phyloP scores from a whole-genome alignment of 2,888 invertebrate species.

The Craniophora ligustri region DNA sequence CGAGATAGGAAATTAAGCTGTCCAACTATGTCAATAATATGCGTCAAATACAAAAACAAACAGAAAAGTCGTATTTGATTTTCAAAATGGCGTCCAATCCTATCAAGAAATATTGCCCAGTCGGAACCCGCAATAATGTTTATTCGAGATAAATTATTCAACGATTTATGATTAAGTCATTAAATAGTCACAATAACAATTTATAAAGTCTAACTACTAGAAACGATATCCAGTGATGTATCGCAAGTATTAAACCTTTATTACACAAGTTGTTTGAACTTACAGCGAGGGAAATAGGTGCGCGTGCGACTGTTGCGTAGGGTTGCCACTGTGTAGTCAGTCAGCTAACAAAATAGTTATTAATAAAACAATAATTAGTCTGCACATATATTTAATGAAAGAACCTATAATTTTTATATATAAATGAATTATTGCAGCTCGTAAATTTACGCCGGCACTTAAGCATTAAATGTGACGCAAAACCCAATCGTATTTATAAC shows the following conservation, averaged over 20 bases:
- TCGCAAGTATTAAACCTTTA: slow-evolving; percentile 31
- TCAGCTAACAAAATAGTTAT: too few relatives aligned
- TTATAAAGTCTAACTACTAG: slow-evolving; percentile 8
- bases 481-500: too few relatives aligned
- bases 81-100: slow-evolving; percentile 3
- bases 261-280: slow-evolving; percentile 26
- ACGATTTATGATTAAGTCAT: slow-evolving; percentile 17
- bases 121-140: slow-evolving; percentile 5
- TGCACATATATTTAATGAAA: too few relatives aligned
- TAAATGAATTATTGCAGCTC: too few relatives aligned
- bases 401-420: too few relatives aligned
- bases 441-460: too few relatives aligned
- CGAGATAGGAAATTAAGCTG: slow-evolving; percentile 20
- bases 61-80: slow-evolving; percentile 6
- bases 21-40: slow-evolving; percentile 15
- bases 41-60: slow-evolving; percentile 3
- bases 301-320: slow-evolving; percentile 28
- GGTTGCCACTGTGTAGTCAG: slow-evolving; percentile 3
- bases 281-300: slow-evolving; percentile 28
- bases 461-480: too few relatives aligned
- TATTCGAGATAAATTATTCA: slow-evolving; percentile 17
- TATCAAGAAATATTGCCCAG: not conserved
- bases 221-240: slow-evolving; percentile 22
- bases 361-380: too few relatives aligned
- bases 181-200: slow-evolving; percentile 12